These are phyloP conservation scores for Isotomurus palustris DNA, from an alignment of 2,888 invertebrate genomes.

Conservation along the genomic window DNA sequence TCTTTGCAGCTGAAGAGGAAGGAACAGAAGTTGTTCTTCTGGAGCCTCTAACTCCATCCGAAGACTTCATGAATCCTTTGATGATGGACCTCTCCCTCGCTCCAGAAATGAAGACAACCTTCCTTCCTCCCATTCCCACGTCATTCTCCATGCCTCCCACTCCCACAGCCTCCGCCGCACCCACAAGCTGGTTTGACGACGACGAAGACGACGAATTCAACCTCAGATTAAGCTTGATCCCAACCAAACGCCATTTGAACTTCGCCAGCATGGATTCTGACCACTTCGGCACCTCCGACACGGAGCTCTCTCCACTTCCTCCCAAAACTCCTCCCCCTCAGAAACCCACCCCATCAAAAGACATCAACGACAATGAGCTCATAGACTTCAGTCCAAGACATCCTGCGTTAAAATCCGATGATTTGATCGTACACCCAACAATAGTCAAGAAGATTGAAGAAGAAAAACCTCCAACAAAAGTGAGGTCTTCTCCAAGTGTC, in stretches of 20 bases:
- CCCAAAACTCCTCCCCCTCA: not conserved
- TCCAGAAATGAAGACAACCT: not conserved
- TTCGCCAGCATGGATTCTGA: too few relatives aligned
- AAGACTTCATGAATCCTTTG: not conserved
- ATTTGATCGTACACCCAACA: not conserved
- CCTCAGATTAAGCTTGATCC: too few relatives aligned
- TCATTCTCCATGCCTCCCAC: not conserved
- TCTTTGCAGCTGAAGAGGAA: not conserved
- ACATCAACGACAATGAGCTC: too few relatives aligned
- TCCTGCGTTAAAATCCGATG: conserved; percentile 3
- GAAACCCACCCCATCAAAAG: too few relatives aligned
- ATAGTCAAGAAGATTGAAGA: not conserved
- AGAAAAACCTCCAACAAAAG: not conserved
- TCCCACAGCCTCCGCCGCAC: not conserved
- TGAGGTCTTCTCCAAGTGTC: too few relatives aligned
- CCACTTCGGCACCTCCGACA: too few relatives aligned
- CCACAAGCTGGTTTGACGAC: not conserved
- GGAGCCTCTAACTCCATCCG: not conserved
- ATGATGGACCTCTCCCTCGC: not conserved
- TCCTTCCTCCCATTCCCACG: not conserved
- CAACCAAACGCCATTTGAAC: too few relatives aligned
- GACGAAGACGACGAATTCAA: not conserved
- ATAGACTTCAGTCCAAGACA: too few relatives aligned
- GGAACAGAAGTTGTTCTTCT: not conserved
- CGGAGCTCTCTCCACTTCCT: not conserved